Evolutionary conservation across 2,797 vertebrate genomes (phyloP).

Genomic region (Caiman crocodilus): DNA sequence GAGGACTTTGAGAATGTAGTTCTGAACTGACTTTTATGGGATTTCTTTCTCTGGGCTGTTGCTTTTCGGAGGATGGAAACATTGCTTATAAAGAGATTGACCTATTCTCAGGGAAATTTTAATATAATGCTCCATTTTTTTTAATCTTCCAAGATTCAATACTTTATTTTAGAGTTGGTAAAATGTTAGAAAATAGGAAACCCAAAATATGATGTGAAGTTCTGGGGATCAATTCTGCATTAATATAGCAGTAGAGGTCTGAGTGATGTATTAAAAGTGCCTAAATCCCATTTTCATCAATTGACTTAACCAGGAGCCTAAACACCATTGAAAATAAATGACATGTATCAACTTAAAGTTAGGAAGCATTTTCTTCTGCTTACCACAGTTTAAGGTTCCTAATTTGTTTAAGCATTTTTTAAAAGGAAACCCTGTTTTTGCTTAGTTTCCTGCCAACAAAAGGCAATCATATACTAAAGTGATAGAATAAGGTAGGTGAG

Average conservation of each 20-base stretch:
- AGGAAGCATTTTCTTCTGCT: not conserved
- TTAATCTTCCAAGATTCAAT: not conserved
- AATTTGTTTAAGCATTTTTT: not conserved
- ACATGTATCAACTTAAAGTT: not conserved
- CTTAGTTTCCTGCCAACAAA: not conserved
- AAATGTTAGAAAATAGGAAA: accelerated
- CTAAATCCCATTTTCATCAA: accelerated
- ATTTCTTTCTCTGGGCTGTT: not conserved
- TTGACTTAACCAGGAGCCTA: accelerated
- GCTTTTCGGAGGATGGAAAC: not conserved
- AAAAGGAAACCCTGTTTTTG: not conserved
- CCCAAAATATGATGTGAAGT: not conserved
- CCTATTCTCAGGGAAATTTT: not conserved
- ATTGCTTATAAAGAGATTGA: not conserved
- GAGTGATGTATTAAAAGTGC: not conserved
- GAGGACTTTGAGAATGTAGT: not conserved
- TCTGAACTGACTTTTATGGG: not conserved
- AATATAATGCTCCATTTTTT: not conserved
- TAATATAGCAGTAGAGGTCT: not conserved
- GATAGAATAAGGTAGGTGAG: not conserved
- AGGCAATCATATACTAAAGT: not conserved
- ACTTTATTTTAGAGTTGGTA: not conserved
- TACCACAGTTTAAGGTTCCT: accelerated
- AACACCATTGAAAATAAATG: not conserved
- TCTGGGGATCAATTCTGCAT: not conserved